These are phyloP conservation scores for Elmis aenea DNA, from an alignment of 2,888 invertebrate genomes.

Conservation along the genomic window DNA sequence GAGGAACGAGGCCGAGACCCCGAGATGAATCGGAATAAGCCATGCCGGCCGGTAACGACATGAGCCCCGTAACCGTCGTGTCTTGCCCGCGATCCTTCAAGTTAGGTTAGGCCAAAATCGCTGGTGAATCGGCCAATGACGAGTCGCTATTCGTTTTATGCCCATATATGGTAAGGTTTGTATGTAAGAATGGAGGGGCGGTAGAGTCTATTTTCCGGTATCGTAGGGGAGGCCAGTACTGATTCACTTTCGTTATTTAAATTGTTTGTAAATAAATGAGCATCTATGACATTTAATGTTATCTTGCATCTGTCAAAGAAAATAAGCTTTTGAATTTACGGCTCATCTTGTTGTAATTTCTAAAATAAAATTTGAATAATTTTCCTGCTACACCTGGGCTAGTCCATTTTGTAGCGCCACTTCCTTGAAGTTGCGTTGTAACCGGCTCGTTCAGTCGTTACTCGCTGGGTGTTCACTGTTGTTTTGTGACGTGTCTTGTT, in stretches of 20 bases:
- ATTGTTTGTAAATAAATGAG: constrained; percentile 20
- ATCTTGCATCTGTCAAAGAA: constrained; percentile 11
- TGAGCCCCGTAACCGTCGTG: constrained; percentile 27
- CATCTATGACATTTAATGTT: constrained; percentile 16
- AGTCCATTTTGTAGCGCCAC: constrained; percentile 31
- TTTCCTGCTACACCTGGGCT: constrained; percentile 29
- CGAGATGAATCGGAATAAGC: constrained; percentile 32
- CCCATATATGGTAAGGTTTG: constrained; percentile 77
- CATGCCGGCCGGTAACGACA: constrained; percentile 38
- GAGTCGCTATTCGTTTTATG: constrained; percentile 63
- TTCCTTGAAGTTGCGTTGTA: constrained; percentile 38
- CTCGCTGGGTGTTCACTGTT: constrained; percentile 39
- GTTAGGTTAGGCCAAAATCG: constrained; percentile 43
- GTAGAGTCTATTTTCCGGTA: constrained; percentile 15
- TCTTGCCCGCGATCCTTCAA: constrained; percentile 32
- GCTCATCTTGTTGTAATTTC: no score
- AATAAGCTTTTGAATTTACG: constrained; percentile 1
- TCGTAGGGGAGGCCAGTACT: constrained; percentile 34
- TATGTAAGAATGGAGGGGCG: constrained; percentile 50
- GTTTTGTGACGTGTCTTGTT: constrained; percentile 43
- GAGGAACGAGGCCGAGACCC: constrained; percentile 38
- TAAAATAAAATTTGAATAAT: constrained; percentile 33
- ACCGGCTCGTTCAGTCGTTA: constrained; percentile 44
- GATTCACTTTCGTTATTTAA: constrained; percentile 9
- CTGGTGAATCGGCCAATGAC: constrained; percentile 57